A percentile compares a stretch with the other conserved stretches of the same genome.
These are phyloP conservation scores for Darevskia mixta DNA, from an alignment of 2,797 vertebrate genomes.

Conservation along the genomic window DNA sequence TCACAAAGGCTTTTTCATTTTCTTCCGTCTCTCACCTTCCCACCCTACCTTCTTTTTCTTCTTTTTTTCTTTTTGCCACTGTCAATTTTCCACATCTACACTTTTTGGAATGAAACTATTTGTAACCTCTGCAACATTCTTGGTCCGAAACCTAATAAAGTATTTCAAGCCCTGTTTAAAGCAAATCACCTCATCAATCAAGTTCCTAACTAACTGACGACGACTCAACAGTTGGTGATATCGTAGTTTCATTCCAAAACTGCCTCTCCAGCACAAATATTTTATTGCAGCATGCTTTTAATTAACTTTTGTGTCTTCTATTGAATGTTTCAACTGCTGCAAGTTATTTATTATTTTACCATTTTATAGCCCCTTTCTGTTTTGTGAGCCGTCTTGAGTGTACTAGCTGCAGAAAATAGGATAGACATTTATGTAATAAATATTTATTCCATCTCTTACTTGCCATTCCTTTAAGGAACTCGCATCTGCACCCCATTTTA, in stretches of 20 bases:
- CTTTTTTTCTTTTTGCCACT: not conserved
- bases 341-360: not conserved
- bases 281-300: conserved; percentile 15
- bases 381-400: not conserved
- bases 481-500: not conserved
- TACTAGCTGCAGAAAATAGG: not conserved
- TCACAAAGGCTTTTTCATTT: not conserved
- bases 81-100: not conserved
- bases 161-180: not conserved
- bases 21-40: too few relatives aligned
- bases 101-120: not conserved
- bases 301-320: not conserved
- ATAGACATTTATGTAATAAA: not conserved
- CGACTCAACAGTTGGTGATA: not conserved
- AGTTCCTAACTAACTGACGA: not conserved
- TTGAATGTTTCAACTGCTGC: not conserved
- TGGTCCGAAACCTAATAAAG: not conserved
- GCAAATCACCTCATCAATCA: not conserved
- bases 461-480: not conserved
- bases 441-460: not conserved
- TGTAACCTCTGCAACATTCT: not conserved
- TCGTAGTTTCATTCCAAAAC: not conserved
- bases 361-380: not conserved
- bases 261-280: not conserved
- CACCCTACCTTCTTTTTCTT: too few relatives aligned